phyloP scores from a whole-genome alignment of 2,888 invertebrate genomes.

The Nemotelus pantherinus region DNA sequence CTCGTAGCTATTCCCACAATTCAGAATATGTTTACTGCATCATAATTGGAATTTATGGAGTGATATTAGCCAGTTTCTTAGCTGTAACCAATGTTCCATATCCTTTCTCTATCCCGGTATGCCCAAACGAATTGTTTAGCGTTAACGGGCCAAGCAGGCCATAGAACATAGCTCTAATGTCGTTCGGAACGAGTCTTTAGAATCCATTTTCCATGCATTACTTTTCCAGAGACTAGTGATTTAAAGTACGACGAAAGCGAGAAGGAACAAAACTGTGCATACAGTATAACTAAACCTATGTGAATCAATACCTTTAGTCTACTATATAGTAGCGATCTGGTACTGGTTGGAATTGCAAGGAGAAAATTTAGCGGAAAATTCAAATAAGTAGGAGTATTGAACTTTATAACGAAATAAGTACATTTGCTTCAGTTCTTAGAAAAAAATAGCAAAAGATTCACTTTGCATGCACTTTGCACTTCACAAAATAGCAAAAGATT shows the following conservation, averaged over 20 bases:
- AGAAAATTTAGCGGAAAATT: conserved; percentile 48
- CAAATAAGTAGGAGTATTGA: conserved; percentile 45
- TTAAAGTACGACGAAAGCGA: conserved; percentile 9
- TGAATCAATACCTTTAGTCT: too few relatives aligned
- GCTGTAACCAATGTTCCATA: conserved; percentile 29
- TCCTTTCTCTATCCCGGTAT: not conserved
- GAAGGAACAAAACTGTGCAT: too few relatives aligned
- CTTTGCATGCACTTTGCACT: too few relatives aligned
- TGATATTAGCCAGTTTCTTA: conserved; percentile 34
- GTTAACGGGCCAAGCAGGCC: conserved; percentile 7
- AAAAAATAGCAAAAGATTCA: too few relatives aligned
- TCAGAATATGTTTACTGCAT: conserved; percentile 45
- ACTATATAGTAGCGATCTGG: too few relatives aligned
- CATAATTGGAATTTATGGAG: conserved; percentile 48
- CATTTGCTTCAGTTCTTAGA: conserved; percentile 22
- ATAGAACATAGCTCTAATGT: conserved; percentile 3
- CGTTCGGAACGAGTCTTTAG: conserved; percentile 22
- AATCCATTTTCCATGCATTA: conserved; percentile 28
- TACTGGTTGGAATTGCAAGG: not conserved
- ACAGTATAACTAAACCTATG: too few relatives aligned
- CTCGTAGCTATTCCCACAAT: not conserved
- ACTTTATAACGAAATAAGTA: conserved; percentile 20
- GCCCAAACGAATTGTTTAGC: conserved; percentile 14
- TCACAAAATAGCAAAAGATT: too few relatives aligned
- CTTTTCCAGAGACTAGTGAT: conserved; percentile 31